phyloP scores from a whole-genome alignment of 2,113 vertebrate genomes.

The Menura novaehollandiae region DNA sequence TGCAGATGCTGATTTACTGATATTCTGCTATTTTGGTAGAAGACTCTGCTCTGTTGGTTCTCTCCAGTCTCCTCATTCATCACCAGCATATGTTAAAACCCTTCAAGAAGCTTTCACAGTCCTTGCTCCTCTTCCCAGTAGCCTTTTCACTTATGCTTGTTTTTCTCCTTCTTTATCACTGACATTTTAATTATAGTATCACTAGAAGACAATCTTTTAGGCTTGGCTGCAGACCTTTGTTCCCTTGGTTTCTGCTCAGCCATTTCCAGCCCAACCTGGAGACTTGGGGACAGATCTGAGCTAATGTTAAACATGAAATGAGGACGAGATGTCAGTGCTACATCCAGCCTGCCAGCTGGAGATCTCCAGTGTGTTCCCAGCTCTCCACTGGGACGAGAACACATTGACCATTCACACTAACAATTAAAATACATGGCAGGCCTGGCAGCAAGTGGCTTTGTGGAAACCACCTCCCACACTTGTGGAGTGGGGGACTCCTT shows the following conservation, averaged over 20 bases:
- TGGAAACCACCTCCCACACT: background rate
- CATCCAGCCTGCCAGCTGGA: background rate
- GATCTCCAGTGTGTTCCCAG: background rate
- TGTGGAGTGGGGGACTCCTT: background rate
- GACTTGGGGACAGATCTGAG: background rate
- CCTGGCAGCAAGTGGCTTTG: background rate
- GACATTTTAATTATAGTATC: background rate
- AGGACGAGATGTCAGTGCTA: rapidly evolving
- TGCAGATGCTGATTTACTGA: background rate
- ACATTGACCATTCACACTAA: background rate
- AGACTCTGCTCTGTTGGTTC: background rate
- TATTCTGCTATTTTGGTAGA: background rate
- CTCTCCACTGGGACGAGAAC: background rate
- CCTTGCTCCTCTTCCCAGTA: background rate
- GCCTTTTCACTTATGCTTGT: background rate
- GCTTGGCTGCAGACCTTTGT: background rate
- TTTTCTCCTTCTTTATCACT: background rate
- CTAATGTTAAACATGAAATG: background rate
- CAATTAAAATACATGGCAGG: background rate
- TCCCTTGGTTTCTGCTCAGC: background rate
- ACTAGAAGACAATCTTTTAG: background rate
- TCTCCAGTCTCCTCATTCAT: background rate
- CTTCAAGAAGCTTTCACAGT: background rate
- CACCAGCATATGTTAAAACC: background rate
- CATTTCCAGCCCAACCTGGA: background rate